A percentile compares a stretch with the other conserved stretches of the same genome.
Evolutionary conservation across 2,113 vertebrate genomes (phyloP).

Genomic region (Brachionichthys hirsutus): DNA sequence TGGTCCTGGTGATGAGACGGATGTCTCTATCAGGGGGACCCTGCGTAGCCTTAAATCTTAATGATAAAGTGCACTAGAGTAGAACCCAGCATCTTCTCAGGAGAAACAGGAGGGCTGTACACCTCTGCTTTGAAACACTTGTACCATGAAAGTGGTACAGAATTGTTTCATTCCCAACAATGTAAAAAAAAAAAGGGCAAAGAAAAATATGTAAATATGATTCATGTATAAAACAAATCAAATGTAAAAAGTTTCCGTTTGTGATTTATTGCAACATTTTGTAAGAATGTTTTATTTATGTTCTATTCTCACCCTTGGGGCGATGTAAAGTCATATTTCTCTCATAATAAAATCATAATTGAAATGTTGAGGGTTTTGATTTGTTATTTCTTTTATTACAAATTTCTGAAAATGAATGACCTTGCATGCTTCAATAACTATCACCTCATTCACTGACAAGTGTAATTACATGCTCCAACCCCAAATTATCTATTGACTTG

Average conservation of each 20-base stretch:
- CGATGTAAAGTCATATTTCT: constrained; percentile 83
- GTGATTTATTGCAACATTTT: constrained; percentile 78
- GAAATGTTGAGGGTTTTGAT: not conserved
- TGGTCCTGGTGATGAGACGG: constrained; percentile 44
- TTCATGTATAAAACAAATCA: constrained; percentile 89
- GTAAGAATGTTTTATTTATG: constrained; percentile 96
- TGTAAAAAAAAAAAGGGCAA: constrained; percentile 67
- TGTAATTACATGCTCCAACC: too few relatives aligned
- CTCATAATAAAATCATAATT: constrained; percentile 81
- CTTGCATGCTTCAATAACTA: too few relatives aligned
- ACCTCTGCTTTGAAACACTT: constrained; percentile 76
- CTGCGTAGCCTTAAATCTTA: constrained; percentile 74
- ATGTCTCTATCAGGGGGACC: constrained; percentile 54
- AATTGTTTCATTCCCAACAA: constrained; percentile 67
- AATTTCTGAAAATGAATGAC: too few relatives aligned
- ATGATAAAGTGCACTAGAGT: constrained; percentile 80
- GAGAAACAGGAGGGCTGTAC: constrained; percentile 68
- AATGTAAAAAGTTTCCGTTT: constrained; percentile 82
- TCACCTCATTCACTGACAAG: too few relatives aligned
- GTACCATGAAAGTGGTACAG: constrained; percentile 61
- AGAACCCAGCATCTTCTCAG: constrained; percentile 71
- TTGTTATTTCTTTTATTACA: not conserved
- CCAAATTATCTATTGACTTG: too few relatives aligned
- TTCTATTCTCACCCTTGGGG: constrained; percentile 74
- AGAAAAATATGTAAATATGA: constrained; percentile 87